Evolutionary conservation across 2,888 invertebrate genomes (phyloP), one percentile per base, ranked within the genome.

Genomic region (Hemistola chrysoprasaria): DNA sequence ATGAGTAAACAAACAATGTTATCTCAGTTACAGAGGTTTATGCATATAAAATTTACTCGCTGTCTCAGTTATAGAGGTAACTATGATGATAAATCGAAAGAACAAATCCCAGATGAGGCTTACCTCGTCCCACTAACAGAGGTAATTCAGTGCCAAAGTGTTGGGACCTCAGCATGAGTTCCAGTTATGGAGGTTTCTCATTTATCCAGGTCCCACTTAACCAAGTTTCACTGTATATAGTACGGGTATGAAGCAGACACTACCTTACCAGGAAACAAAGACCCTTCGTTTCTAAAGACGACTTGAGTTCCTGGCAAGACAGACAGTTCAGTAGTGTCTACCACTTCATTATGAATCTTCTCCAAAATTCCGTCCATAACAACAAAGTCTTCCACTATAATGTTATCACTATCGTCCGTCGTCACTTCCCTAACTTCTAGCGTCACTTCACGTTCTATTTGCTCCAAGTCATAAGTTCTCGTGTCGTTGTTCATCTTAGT

Each of bases 341-440:
- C 29, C 6, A 7, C 29, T 29, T 29, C 16, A 6, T 29, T 29
- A 29, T 29, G 29, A 23, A 32, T 23, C 22, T 10, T 22, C 23
- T 22, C 23, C 23, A 32, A 32, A 32, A 23, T 32, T 32, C 32
- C 32, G 23, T 32, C 32, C 22, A 32, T 32, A 32, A 32, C 32
- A 32, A 23, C 32, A 32, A 23, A 32, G 22, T 32, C 32, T 32
- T 32, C 32, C 23, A 22, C 22, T 10, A 32, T 32, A 22, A 32
- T 8, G 23, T 32, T 32, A 10, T 22, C 32, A 32, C 23, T 32
- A 22, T 23, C 10, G 10, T 32, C 32, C 23, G 11, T 32, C 7
- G 23, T 32, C 23, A 23, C 23, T 11, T 9, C 10, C 23, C 23
- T 22, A 32, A 23, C 32, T 23, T 22, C 32, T 32, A 10, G 23